Percentiles rank a stretch among this genome's conserved stretches.
Conservation (phyloP, 2,888 invertebrate species). For the Acleris emargana region DNA sequence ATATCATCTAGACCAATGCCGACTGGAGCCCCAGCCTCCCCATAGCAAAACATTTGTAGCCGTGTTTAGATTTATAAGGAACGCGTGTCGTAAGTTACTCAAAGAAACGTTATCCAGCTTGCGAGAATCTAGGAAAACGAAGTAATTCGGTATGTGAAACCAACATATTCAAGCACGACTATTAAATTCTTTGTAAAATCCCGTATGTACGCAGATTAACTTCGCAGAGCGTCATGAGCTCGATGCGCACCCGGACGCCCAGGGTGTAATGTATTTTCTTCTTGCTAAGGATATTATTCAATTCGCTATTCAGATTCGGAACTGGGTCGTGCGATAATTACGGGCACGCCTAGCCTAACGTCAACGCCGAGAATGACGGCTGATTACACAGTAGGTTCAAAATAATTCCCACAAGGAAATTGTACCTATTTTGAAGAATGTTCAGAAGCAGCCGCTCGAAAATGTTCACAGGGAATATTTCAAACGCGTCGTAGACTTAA, state of each 20-base stretch:
- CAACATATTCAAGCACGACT: too few relatives aligned
- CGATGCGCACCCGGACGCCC: background rate
- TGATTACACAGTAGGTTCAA: constrained; percentile 32
- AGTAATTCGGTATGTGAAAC: too few relatives aligned
- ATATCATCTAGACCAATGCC: too few relatives aligned
- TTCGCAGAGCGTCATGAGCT: background rate
- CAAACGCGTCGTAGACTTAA: constrained; percentile 50
- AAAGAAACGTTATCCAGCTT: too few relatives aligned
- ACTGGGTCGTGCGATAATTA: constrained; percentile 31
- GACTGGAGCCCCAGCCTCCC: too few relatives aligned
- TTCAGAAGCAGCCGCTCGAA: constrained; percentile 42
- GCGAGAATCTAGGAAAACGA: too few relatives aligned
- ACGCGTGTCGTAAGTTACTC: too few relatives aligned
- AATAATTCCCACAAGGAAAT: constrained; percentile 24
- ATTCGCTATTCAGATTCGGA: constrained; percentile 28
- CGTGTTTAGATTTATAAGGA: too few relatives aligned
- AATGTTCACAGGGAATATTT: constrained; percentile 46
- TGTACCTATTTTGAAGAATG: constrained; percentile 43
- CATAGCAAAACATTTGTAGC: too few relatives aligned
- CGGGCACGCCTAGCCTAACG: constrained; percentile 11
- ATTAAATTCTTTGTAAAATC: background rate
- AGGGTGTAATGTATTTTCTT: constrained; percentile 10
- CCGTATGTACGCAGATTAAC: background rate
- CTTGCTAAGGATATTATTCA: constrained; percentile 30
- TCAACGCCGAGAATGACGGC: constrained; percentile 28